phyloP scores from a whole-genome alignment of 2,888 invertebrate species.

The Notodonta ziczac region DNA sequence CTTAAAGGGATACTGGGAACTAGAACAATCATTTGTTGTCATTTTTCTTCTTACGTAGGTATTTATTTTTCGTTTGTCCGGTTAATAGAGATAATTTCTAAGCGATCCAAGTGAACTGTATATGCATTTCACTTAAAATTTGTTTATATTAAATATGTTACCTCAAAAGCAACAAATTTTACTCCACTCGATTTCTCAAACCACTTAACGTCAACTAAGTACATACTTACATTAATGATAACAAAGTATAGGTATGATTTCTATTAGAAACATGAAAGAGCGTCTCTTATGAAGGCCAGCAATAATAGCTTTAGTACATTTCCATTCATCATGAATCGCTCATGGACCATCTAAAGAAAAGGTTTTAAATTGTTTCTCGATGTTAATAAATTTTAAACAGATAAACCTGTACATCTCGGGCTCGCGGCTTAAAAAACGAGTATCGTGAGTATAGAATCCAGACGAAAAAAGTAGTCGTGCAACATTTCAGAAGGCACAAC shows the following conservation, averaged over 20 bases:
- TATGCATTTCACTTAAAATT: background rate
- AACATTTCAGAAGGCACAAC: conserved; percentile 84
- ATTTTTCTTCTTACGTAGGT: too few species aligned
- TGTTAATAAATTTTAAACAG: conserved; percentile 85
- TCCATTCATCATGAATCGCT: conserved; percentile 77
- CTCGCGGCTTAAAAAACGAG: conserved; percentile 82
- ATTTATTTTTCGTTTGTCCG: too few species aligned
- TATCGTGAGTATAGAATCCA: conserved; percentile 82
- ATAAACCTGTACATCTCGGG: conserved; percentile 84
- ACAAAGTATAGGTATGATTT: conserved; percentile 29
- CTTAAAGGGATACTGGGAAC: too few species aligned
- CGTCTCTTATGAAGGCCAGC: conserved; percentile 38
- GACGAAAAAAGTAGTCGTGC: conserved; percentile 85
- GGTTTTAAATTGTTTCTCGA: conserved; percentile 83
- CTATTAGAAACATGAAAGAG: conserved; percentile 41
- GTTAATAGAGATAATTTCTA: background rate
- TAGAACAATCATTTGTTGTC: too few species aligned
- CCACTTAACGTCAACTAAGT: conserved; percentile 23
- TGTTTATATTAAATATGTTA: background rate
- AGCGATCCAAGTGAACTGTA: background rate
- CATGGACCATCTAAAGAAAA: conserved; percentile 75
- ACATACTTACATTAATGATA: conserved; percentile 19
- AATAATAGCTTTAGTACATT: conserved; percentile 62
- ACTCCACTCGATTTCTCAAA: background rate
- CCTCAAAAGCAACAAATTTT: background rate